Evolutionary conservation across 2,888 invertebrate genomes (phyloP), one percentile per base, ranked within the genome.

Genomic region (Drosophila kanekoi): DNA sequence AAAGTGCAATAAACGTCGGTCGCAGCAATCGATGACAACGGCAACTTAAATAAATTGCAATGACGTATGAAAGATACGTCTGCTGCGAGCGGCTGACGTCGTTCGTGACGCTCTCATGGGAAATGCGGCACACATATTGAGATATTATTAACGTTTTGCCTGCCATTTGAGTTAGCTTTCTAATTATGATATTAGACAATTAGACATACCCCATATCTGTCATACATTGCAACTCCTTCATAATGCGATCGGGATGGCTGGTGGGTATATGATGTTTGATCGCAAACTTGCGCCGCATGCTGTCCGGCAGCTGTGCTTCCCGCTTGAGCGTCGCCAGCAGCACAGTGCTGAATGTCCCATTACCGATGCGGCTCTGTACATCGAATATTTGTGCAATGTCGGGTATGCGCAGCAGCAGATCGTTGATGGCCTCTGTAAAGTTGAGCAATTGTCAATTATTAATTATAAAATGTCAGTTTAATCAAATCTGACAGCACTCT

Each of bases 231-330:
- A 98, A 92, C 93, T 98, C 98, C 84, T 95, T 95, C 89, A 96
- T 95, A 57, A 97, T 95, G 69, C 97, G 93, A 47, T 95, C 94
- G 0, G 97, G 97, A 91, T 97, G 96, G 72, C 96, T 96, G 2
- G 97, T 97, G 4, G 97, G 97, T 77, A 97, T 95, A 51, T 98
- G 94, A 93, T 97, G 96, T 91, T 98, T 98, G 62, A 98, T 94
- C 3, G 98, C 98, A 93, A 95, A 97, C 92, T 94, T 93, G 74
- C 94, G 93, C 51, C 94, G 94, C 57, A 93, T 90, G 6, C 91
- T 74, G 1, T 92, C 91, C 1, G 93, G 91, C 67, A 93, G 69
- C 92, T 81, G 92, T 74, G 79, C 63, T 48, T 90, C 91, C 38
- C 86, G 87, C 28, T 91, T 91, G 56, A 96, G 91, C 3, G 95